Percentiles rank a stretch among this genome's conserved stretches.
Conservation (phyloP, 2,113 vertebrate genomes). For the Conger conger region DNA sequence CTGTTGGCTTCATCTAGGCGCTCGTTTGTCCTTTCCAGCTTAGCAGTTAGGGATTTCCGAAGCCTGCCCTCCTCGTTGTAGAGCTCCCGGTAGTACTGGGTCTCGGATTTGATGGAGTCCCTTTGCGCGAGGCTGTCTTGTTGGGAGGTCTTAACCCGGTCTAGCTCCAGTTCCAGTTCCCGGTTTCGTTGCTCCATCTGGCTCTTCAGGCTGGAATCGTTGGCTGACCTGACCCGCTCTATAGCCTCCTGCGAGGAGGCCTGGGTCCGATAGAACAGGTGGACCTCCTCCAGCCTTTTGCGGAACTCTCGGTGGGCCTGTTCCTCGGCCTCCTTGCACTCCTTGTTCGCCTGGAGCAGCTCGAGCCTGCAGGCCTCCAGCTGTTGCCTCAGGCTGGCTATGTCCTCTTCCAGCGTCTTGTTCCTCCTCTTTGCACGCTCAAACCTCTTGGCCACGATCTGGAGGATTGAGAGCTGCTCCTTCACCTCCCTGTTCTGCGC, state of each 20-base stretch:
- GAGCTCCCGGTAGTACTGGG: slow-evolving; percentile 77
- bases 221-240: slow-evolving; percentile 79
- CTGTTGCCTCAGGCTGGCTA: slow-evolving; percentile 64
- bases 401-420: slow-evolving; percentile 76
- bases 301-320: slow-evolving; percentile 74
- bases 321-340: slow-evolving; percentile 78
- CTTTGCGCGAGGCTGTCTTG: slow-evolving; percentile 70
- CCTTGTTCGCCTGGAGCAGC: slow-evolving; percentile 70
- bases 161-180: slow-evolving; percentile 78
- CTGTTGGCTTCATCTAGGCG: slow-evolving; percentile 74
- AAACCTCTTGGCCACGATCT: slow-evolving; percentile 56
- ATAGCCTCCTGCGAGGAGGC: slow-evolving; percentile 83
- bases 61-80: slow-evolving; percentile 78
- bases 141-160: slow-evolving; percentile 64
- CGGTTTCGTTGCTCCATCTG: slow-evolving; percentile 79
- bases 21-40: slow-evolving; percentile 83
- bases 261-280: slow-evolving; percentile 87
- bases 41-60: slow-evolving; percentile 71
- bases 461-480: slow-evolving; percentile 73
- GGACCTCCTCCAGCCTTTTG: slow-evolving; percentile 85
- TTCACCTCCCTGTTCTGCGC: slow-evolving; percentile 69
- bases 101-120: slow-evolving; percentile 70
- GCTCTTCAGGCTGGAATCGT: slow-evolving; percentile 70
- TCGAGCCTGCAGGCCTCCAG: slow-evolving; percentile 68
- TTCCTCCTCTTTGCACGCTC: slow-evolving; percentile 76